phyloP scores from a whole-genome alignment of 2,888 invertebrate genomes.

The Drosophila longiperda region DNA sequence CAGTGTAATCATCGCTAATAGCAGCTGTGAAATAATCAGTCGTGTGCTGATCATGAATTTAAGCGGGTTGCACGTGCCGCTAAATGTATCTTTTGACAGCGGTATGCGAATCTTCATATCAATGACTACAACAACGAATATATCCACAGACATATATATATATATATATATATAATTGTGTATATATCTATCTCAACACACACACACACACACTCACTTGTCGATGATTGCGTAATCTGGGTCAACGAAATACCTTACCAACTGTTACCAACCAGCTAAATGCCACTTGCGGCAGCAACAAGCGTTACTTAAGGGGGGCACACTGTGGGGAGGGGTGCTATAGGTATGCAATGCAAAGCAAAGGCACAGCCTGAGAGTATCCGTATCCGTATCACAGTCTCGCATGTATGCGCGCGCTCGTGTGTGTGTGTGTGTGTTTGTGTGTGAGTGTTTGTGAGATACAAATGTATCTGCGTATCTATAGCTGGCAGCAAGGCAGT shows the following conservation, averaged over 20 bases:
- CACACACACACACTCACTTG: conserved; percentile 2
- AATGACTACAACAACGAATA: background rate
- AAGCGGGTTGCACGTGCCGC: conserved; percentile 45
- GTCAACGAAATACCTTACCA: conserved; percentile 64
- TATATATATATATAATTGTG: background rate
- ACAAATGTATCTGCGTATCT: conserved; percentile 68
- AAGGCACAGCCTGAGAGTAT: conserved; percentile 26
- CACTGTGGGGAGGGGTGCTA: background rate
- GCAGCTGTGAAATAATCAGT: conserved; percentile 49
- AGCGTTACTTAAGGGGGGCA: conserved; percentile 18
- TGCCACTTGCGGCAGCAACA: conserved; percentile 49
- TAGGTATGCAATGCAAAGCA: conserved; percentile 35
- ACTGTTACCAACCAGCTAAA: conserved; percentile 20
- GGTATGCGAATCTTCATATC: conserved; percentile 37
- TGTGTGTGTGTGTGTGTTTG: conserved; percentile 23
- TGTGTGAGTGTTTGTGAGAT: conserved; percentile 47
- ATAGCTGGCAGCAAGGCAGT: conserved; percentile 18
- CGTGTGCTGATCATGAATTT: conserved; percentile 32
- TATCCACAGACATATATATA: background rate
- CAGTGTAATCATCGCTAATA: conserved; percentile 22
- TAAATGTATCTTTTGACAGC: conserved; percentile 24
- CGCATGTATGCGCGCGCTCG: conserved; percentile 18
- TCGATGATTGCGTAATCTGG: conserved; percentile 73
- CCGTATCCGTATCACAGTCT: conserved; percentile 15
- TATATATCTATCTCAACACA: background rate